Percentiles rank a stretch among this genome's conserved stretches.
phyloP scores from a whole-genome alignment of 2,113 vertebrate genomes.

The Clarias gariepinus region DNA sequence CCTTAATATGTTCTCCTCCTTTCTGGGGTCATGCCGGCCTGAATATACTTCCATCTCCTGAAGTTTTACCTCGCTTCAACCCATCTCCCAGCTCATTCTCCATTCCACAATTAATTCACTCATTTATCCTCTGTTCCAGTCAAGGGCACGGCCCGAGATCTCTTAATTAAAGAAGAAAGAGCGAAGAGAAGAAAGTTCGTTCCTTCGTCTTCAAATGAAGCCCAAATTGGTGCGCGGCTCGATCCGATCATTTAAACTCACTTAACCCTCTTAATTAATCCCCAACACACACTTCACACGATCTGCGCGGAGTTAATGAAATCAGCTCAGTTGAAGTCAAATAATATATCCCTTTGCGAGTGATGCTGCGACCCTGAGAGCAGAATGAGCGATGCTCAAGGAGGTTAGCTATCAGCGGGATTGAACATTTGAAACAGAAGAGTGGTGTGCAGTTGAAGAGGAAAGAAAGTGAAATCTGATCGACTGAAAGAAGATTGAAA shows the following conservation, averaged over 20 bases:
- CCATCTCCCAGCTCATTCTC: slow-evolving; percentile 44
- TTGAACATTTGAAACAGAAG: slow-evolving; percentile 30
- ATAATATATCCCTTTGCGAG: slow-evolving; percentile 50
- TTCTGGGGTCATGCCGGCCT: slow-evolving; percentile 9
- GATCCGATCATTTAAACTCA: slow-evolving; percentile 71
- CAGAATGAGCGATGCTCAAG: slow-evolving; percentile 30
- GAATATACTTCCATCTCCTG: slow-evolving; percentile 18
- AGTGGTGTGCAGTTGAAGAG: slow-evolving; percentile 1
- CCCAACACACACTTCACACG: slow-evolving; percentile 53
- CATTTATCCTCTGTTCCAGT: slow-evolving; percentile 59
- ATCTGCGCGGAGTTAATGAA: slow-evolving; percentile 61
- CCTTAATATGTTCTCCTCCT: slow-evolving; percentile 18
- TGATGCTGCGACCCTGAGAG: slow-evolving; percentile 40
- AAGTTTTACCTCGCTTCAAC: slow-evolving; percentile 44
- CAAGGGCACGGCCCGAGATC: slow-evolving; percentile 65
- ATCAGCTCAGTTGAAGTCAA: slow-evolving; percentile 57
- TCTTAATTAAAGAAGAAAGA: slow-evolving; percentile 65
- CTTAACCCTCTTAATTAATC: slow-evolving; percentile 68
- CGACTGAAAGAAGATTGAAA: background rate
- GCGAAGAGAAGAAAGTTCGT: slow-evolving; percentile 49
- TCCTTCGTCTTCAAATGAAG: slow-evolving; percentile 64
- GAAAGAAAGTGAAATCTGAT: background rate
- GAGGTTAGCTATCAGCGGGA: slow-evolving; percentile 1
- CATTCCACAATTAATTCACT: slow-evolving; percentile 60
- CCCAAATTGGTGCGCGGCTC: slow-evolving; percentile 58